phyloP scores from a whole-genome alignment of 2,113 vertebrate species.

The Mixornis gularis region DNA sequence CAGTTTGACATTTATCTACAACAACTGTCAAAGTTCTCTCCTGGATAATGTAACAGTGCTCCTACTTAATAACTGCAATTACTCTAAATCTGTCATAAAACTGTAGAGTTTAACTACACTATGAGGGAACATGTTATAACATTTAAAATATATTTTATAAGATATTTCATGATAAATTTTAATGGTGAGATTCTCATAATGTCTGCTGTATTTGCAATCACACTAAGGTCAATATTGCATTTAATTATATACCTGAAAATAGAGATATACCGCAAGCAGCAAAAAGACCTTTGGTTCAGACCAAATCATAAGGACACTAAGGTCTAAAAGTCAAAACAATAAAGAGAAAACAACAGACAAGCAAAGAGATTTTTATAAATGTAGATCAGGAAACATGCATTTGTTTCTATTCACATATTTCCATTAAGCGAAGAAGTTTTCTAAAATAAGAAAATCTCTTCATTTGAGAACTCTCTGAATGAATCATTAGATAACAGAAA shows the following conservation, averaged over 20 bases:
- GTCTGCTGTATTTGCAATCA: neutral
- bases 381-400: neutral
- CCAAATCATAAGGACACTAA: neutral
- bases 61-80: slow-evolving; percentile 28
- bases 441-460: neutral
- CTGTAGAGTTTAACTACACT: neutral
- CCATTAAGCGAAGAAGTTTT: neutral
- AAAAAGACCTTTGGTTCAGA: neutral
- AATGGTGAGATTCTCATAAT: neutral
- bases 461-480: neutral
- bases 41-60: neutral
- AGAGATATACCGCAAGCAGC: neutral
- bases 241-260: slow-evolving; percentile 5
- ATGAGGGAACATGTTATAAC: neutral
- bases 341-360: neutral
- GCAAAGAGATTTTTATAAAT: neutral
- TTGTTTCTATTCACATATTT: neutral
- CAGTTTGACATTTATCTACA: neutral
- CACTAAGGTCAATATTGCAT: neutral
- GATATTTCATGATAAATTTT: neutral
- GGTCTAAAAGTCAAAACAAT: neutral
- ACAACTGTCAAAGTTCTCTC: neutral
- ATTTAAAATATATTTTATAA: neutral
- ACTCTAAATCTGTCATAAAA: slow-evolving; percentile 18
- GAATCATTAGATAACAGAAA: neutral